Evolutionary conservation across 1,140 invertebrate genomes (phyloP).

Genomic region (Lucilia cuprina): DNA sequence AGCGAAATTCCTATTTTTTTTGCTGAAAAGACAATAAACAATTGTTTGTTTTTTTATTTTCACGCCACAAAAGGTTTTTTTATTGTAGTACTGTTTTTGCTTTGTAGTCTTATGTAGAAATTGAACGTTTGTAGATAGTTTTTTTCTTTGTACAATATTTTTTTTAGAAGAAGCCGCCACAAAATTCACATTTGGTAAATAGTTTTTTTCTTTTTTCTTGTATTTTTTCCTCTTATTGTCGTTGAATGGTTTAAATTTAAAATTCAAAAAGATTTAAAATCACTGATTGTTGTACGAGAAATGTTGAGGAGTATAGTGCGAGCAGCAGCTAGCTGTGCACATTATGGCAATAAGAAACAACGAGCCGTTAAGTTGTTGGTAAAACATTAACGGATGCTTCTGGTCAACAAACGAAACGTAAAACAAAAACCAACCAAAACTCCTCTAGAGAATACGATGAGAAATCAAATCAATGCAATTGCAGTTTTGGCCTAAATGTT

Average conservation of each 20-base stretch:
- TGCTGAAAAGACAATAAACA: slow-evolving; percentile 2
- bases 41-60: not conserved
- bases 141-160: not conserved
- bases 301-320: not conserved
- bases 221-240: not conserved
- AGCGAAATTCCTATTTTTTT: not conserved
- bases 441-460: not conserved
- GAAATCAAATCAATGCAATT: not conserved
- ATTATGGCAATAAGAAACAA: slow-evolving; percentile 2
- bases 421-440: not conserved
- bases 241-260: not conserved
- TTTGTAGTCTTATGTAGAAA: not conserved
- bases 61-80: not conserved
- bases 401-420: slow-evolving; percentile 1
- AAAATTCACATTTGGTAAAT: slow-evolving; percentile 6
- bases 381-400: slow-evolving; percentile 19
- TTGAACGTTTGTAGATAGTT: not conserved
- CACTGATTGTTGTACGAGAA: not conserved
- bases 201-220: not conserved
- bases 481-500: slow-evolving; percentile 2
- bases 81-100: not conserved
- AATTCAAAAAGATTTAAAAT: slow-evolving; percentile 24
- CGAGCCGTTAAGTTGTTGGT: slow-evolving; percentile 11
- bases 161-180: slow-evolving; percentile 4
- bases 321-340: not conserved